Percentiles rank a stretch among this genome's conserved stretches.
Conservation (phyloP, 2,113 vertebrate species). For the Myotis davidii region DNA sequence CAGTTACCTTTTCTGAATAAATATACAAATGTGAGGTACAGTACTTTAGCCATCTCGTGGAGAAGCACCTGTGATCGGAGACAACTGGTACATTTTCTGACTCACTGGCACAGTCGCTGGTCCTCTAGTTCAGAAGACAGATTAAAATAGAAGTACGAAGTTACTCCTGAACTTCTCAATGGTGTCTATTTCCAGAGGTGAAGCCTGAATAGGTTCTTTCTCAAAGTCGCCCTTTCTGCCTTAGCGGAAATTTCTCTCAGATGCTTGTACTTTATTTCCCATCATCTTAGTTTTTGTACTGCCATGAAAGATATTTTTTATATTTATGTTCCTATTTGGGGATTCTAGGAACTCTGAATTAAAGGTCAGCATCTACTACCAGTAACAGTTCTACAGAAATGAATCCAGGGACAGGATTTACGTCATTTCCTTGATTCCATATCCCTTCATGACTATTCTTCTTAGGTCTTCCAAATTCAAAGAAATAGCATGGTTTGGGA, state of each 20-base stretch:
- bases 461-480: slow-evolving; percentile 1
- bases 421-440: background rate
- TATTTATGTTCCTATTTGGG: background rate
- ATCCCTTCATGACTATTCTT: slow-evolving; percentile 42
- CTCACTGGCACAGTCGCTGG: background rate
- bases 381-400: background rate
- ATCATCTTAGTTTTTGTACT: background rate
- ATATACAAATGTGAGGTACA: background rate
- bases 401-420: background rate
- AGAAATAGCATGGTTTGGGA: background rate
- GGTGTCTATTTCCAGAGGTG: background rate
- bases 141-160: background rate
- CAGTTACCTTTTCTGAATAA: background rate
- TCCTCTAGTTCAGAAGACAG: background rate
- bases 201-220: background rate
- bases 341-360: background rate
- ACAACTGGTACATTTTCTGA: background rate
- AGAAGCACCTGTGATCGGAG: background rate
- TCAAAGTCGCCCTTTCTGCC: background rate
- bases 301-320: slow-evolving; percentile 35
- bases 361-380: background rate
- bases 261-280: background rate
- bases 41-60: background rate
- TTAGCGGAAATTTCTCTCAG: background rate
- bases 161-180: background rate